These are phyloP conservation scores for Peucedramus taeniatus DNA, from an alignment of 2,113 vertebrate genomes.

Conservation along the genomic window DNA sequence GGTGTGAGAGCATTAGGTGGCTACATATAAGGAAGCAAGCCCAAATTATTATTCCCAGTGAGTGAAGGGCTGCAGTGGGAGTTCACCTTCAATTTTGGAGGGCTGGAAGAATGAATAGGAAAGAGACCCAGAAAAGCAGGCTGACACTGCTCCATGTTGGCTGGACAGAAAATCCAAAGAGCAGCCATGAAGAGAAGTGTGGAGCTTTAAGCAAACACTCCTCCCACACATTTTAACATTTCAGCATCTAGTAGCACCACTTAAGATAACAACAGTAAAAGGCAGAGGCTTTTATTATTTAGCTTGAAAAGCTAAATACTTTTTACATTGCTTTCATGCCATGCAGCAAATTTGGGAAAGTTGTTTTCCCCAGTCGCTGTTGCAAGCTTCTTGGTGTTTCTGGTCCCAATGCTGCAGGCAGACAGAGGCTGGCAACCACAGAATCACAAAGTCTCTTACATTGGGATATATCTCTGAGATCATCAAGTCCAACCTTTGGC, in stretches of 20 bases:
- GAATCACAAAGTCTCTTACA: background rate
- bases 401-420: background rate
- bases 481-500: background rate
- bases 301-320: background rate
- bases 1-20: background rate
- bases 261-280: background rate
- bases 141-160: rapidly evolving
- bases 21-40: background rate
- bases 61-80: background rate
- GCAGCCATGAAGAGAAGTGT: background rate
- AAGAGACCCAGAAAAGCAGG: background rate
- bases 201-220: background rate
- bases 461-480: background rate
- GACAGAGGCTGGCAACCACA: rapidly evolving
- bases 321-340: background rate
- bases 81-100: background rate
- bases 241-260: background rate
- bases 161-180: rapidly evolving
- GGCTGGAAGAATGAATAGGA: background rate
- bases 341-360: background rate
- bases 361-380: rapidly evolving
- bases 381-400: background rate
- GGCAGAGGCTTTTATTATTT: background rate
- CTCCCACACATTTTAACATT: background rate
- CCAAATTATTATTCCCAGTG: background rate